These are phyloP conservation scores for Lepilemur ruficaudatus DNA, from an alignment of 2,797 vertebrate genomes.

Conservation along the genomic window DNA sequence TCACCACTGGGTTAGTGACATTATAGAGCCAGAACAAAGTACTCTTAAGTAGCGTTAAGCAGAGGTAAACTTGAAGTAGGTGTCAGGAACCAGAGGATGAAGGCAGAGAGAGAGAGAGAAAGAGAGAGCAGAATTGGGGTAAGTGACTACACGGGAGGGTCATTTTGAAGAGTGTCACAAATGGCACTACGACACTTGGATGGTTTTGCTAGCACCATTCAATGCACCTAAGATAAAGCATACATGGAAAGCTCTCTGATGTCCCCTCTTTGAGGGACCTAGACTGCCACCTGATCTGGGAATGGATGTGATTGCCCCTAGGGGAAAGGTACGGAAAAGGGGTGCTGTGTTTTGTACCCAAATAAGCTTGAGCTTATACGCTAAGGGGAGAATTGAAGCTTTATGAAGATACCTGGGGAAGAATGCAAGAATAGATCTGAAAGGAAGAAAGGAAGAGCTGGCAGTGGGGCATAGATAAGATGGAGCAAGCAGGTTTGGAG, in stretches of 20 bases:
- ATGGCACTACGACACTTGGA: not conserved
- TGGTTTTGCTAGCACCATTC: not conserved
- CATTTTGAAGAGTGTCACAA: not conserved
- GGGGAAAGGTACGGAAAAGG: not conserved
- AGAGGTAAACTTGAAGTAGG: not conserved
- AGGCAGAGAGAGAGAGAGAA: not conserved
- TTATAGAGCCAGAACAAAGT: not conserved
- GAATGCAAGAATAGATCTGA: not conserved
- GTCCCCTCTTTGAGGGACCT: not conserved
- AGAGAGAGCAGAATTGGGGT: not conserved
- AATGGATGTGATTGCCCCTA: not conserved
- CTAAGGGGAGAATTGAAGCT: not conserved
- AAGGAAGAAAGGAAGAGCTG: not conserved
- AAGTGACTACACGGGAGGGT: fast-evolving
- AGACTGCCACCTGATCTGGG: not conserved
- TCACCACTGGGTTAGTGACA: not conserved
- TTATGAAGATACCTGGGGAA: not conserved
- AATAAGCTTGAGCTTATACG: not conserved
- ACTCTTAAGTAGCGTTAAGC: not conserved
- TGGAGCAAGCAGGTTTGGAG: not conserved
- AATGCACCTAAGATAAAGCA: not conserved
- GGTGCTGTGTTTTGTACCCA: not conserved
- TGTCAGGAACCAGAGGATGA: not conserved
- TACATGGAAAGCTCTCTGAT: not conserved
- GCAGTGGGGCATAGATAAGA: not conserved